Percentiles rank a stretch among this genome's conserved stretches.
Evolutionary conservation across 2,888 invertebrate genomes (phyloP).

Genomic region (Steinernema scapterisci): DNA sequence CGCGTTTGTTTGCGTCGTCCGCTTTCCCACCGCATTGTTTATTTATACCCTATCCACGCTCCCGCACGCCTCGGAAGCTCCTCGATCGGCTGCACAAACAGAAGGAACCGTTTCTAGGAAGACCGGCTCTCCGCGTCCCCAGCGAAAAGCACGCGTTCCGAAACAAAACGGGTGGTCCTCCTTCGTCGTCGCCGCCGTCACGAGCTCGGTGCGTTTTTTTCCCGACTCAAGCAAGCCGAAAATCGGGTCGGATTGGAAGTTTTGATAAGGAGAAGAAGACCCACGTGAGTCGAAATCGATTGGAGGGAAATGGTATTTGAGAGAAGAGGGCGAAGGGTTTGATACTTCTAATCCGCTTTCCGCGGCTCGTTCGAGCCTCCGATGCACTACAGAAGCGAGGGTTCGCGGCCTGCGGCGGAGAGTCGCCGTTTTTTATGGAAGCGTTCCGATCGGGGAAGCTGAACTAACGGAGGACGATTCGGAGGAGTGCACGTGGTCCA

Average conservation of each 20-base stretch:
- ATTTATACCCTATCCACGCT: neutral
- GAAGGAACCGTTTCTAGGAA: neutral
- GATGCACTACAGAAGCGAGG: no score
- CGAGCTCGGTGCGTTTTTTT: neutral
- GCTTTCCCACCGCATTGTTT: neutral
- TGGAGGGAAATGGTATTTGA: no score
- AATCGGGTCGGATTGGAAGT: neutral
- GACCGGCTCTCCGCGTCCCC: neutral
- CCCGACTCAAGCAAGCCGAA: neutral
- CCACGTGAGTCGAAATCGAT: neutral
- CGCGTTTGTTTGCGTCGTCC: neutral
- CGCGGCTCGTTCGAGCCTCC: no score
- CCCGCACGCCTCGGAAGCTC: neutral
- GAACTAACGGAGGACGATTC: no score
- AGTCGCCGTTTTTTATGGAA: no score
- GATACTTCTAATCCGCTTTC: no score
- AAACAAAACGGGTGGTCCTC: neutral
- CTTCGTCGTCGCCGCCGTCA: neutral
- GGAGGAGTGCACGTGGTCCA: no score
- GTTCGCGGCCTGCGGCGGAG: no score
- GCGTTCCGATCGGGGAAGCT: no score
- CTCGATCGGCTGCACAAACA: conserved; percentile 12
- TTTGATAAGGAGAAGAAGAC: neutral
- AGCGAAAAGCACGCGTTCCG: neutral
- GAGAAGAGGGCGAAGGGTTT: no score